Evolutionary conservation across 2,888 invertebrate genomes (phyloP).

Genomic region (Aleiodes alternator): DNA sequence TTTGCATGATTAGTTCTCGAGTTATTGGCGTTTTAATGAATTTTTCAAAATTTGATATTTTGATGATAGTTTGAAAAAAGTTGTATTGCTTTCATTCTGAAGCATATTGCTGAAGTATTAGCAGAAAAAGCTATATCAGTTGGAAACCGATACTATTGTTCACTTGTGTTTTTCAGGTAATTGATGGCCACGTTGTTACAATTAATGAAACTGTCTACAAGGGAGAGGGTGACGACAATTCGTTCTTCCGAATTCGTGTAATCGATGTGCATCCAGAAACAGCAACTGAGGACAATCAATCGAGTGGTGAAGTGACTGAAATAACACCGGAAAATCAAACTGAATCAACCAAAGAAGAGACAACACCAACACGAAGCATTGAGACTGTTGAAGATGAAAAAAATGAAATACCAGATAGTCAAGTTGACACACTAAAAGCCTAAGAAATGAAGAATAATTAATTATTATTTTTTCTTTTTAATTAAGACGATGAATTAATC

Average conservation of each 20-base stretch:
- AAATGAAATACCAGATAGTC: constrained; percentile 70
- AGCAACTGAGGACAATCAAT: constrained; percentile 46
- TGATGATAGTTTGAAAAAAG: no score
- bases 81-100: no score
- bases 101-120: no score
- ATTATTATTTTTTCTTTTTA: constrained; percentile 30
- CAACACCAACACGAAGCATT: constrained; percentile 61
- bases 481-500: not conserved
- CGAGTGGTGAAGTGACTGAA: constrained; percentile 53
- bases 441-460: constrained; percentile 48
- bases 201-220: constrained; percentile 78
- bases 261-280: constrained; percentile 75
- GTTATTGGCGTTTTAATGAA: no score
- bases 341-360: constrained; percentile 52
- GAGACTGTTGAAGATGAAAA: constrained; percentile 72
- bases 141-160: no score
- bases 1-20: no score
- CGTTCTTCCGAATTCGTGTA: constrained; percentile 75
- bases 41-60: no score
- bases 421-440: constrained; percentile 67
- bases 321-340: constrained; percentile 42
- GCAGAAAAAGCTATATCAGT: no score
- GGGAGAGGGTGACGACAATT: constrained; percentile 72
- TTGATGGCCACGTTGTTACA: constrained; percentile 77
- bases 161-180: constrained; percentile 69